Percentiles rank a stretch among this genome's conserved stretches.
phyloP scores from a whole-genome alignment of 1,140 invertebrate genomes.

The Lordiphosa clarofinis region DNA sequence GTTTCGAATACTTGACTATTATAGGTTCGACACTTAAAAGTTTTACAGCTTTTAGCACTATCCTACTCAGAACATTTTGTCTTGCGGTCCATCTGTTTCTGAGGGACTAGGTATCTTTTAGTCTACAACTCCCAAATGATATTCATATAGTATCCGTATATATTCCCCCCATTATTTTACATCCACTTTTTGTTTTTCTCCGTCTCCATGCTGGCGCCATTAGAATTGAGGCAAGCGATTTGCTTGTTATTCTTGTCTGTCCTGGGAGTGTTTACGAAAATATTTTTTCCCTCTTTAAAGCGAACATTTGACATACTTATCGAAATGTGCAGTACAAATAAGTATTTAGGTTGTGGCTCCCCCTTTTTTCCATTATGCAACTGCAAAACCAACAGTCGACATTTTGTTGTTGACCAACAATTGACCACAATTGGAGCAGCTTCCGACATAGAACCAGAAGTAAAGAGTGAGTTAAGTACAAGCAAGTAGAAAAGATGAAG shows the following conservation, averaged over 20 bases:
- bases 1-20: too few species aligned
- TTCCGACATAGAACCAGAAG: constrained; percentile 25
- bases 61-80: too few species aligned
- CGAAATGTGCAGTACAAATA: constrained; percentile 9
- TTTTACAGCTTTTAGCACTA: too few species aligned
- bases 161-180: not conserved
- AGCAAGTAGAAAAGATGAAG: constrained; percentile 44
- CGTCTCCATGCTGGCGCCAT: constrained; percentile 33
- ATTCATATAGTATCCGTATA: too few species aligned
- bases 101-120: too few species aligned
- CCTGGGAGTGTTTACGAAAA: constrained; percentile 15
- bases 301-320: constrained; percentile 20
- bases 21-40: too few species aligned
- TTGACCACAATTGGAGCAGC: constrained; percentile 74
- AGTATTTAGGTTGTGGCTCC: constrained; percentile 20
- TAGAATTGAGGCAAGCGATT: constrained; percentile 29
- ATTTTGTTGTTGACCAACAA: constrained; percentile 52
- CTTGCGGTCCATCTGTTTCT: too few species aligned
- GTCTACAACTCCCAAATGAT: too few species aligned
- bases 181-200: constrained; percentile 1
- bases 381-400: constrained; percentile 30
- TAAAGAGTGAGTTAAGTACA: constrained; percentile 6
- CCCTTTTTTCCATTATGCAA: constrained; percentile 48
- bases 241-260: constrained; percentile 25
- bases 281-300: constrained; percentile 25